These are phyloP conservation scores for Sphenodon punctatus DNA, from an alignment of 2,797 vertebrate genomes.

Conservation along the genomic window DNA sequence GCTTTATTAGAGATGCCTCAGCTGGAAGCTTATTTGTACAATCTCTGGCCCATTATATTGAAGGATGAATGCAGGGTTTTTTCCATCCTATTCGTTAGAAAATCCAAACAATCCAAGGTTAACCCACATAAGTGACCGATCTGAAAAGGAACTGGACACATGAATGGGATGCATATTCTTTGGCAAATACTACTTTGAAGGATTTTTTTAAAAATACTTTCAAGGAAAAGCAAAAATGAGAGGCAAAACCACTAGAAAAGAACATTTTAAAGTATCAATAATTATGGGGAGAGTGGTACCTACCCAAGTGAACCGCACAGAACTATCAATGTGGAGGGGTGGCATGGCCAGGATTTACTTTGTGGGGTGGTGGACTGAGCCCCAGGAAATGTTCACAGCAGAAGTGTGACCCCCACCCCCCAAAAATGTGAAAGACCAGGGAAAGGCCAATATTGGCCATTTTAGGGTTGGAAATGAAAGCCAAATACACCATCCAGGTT, in stretches of 20 bases:
- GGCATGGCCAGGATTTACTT: background rate
- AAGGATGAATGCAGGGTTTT: accelerated
- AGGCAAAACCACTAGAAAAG: background rate
- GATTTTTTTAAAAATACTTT: background rate
- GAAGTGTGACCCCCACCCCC: too few relatives aligned
- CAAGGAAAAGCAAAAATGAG: background rate
- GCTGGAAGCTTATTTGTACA: background rate
- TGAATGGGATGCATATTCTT: background rate
- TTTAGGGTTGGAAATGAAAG: too few relatives aligned
- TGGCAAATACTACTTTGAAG: background rate
- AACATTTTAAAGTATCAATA: too few relatives aligned
- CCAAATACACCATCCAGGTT: too few relatives aligned
- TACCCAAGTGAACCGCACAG: too few relatives aligned
- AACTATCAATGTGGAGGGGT: background rate
- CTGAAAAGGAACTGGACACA: background rate
- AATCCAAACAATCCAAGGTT: background rate
- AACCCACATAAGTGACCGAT: background rate
- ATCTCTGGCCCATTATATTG: background rate
- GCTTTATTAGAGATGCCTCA: background rate
- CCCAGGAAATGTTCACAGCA: too few relatives aligned
- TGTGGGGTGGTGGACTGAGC: too few relatives aligned
- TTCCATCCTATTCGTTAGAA: background rate
- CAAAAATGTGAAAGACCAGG: too few relatives aligned
- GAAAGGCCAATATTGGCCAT: too few relatives aligned
- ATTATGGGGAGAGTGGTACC: too few relatives aligned